Percentiles rank a stretch among this genome's conserved stretches.
Conservation (phyloP, 2,888 invertebrate species). For the Chrysolina oricalcia region DNA sequence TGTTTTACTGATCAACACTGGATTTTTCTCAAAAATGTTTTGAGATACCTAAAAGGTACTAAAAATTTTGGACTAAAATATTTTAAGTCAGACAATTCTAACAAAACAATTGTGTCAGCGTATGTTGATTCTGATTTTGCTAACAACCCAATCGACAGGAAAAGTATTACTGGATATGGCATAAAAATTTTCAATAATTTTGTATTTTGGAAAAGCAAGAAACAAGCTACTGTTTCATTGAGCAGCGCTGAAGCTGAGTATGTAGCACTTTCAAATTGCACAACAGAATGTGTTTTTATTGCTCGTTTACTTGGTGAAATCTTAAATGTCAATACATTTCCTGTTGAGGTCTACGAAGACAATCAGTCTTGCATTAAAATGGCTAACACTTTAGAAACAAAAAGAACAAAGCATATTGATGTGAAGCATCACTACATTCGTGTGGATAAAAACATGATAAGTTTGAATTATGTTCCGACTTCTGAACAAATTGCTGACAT, state of each 20-base stretch:
- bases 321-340: slow-evolving; percentile 36
- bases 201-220: slow-evolving; percentile 50
- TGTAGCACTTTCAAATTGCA: slow-evolving; percentile 45
- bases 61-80: slow-evolving; percentile 41
- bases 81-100: neutral
- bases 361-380: slow-evolving; percentile 18
- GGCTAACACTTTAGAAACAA: slow-evolving; percentile 8
- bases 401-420: slow-evolving; percentile 18
- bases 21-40: slow-evolving; percentile 39
- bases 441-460: neutral
- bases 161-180: slow-evolving; percentile 49
- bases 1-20: slow-evolving; percentile 42
- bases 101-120: neutral
- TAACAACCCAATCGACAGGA: slow-evolving; percentile 38
- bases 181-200: slow-evolving; percentile 4
- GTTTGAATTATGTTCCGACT: neutral
- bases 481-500: slow-evolving; percentile 18
- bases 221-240: slow-evolving; percentile 48
- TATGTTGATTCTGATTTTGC: slow-evolving; percentile 31
- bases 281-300: slow-evolving; percentile 50
- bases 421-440: neutral
- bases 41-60: slow-evolving; percentile 39
- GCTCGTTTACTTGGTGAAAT: slow-evolving; percentile 43
- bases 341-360: slow-evolving; percentile 34
- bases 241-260: slow-evolving; percentile 53